A percentile compares a stretch with the other conserved stretches of the same genome.
These are phyloP conservation scores for Neodiprion pinetum DNA, from an alignment of 1,140 invertebrate species.

Conservation along the genomic window DNA sequence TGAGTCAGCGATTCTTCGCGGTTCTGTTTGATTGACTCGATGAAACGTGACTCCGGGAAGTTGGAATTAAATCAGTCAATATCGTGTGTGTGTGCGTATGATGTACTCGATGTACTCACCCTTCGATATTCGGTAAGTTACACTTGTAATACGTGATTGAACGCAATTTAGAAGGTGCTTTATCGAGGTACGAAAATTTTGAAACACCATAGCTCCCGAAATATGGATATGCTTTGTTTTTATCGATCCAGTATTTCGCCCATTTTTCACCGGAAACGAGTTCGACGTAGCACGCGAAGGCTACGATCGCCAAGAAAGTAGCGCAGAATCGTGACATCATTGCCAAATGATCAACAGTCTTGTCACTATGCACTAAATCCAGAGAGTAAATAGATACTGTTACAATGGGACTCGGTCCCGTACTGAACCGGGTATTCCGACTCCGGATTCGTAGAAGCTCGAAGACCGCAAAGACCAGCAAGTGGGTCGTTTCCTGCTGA, in stretches of 20 bases:
- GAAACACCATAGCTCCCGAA: not conserved
- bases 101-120: not conserved
- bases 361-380: too few relatives aligned
- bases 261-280: not conserved
- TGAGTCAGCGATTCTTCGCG: too few relatives aligned
- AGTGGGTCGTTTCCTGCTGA: not conserved
- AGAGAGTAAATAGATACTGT: not conserved
- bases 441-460: not conserved
- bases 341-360: not conserved
- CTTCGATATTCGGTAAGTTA: not conserved
- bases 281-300: not conserved
- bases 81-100: too few relatives aligned
- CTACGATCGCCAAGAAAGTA: not conserved
- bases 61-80: too few relatives aligned
- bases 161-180: not conserved
- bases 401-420: not conserved
- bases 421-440: not conserved
- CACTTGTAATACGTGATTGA: not conserved
- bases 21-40: too few relatives aligned
- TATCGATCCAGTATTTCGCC: not conserved
- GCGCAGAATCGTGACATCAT: not conserved
- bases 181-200: not conserved
- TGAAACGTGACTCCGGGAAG: too few relatives aligned
- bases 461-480: not conserved
- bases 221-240: not conserved